phyloP scores from a whole-genome alignment of 1,140 invertebrate genomes.

The Pararge aegeria region DNA sequence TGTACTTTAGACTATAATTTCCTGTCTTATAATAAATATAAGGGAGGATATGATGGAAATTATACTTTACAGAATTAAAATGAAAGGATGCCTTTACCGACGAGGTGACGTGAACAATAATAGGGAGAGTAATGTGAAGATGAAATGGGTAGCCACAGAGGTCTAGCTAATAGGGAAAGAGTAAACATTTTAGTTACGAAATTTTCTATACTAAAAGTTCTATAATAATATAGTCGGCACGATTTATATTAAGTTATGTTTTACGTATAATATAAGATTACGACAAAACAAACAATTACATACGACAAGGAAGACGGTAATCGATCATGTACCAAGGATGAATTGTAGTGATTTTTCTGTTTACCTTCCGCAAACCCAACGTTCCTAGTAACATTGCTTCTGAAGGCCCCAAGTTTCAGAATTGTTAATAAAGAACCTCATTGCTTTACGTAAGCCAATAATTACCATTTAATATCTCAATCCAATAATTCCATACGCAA shows the following conservation, averaged over 20 bases:
- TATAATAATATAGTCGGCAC: too few species aligned
- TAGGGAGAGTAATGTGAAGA: too few species aligned
- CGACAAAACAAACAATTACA: conserved; percentile 13
- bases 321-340: conserved; percentile 22
- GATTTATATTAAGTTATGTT: not conserved
- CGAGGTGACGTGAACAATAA: too few species aligned
- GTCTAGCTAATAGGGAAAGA: too few species aligned
- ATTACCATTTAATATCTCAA: not conserved
- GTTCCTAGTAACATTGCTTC: not conserved
- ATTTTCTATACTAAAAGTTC: not conserved
- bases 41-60: too few species aligned
- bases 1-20: too few species aligned
- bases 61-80: too few species aligned
- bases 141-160: too few species aligned
- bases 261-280: not conserved
- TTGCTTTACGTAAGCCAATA: not conserved
- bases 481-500: not conserved
- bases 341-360: conserved; percentile 12
- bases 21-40: too few species aligned
- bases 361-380: not conserved
- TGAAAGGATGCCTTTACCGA: too few species aligned
- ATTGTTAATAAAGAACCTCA: not conserved
- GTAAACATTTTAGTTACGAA: too few species aligned
- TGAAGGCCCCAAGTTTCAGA: not conserved
- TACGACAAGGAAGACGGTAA: conserved; percentile 9